Base-by-base conservation (phyloP, 1,140 invertebrate species). In the Bombus breviceps region DNA sequence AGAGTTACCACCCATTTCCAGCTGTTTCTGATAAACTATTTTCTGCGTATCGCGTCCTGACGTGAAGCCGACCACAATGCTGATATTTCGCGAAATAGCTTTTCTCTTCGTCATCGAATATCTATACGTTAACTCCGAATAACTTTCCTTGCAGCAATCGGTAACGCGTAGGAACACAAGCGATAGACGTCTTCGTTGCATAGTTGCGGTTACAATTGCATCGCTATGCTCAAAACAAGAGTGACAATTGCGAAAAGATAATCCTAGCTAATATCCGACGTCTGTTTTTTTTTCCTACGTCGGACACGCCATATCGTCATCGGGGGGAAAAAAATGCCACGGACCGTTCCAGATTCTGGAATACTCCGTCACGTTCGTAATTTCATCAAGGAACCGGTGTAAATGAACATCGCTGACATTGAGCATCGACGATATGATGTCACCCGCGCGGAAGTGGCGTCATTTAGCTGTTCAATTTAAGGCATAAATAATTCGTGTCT, bases 361-460 rank as follows among this genome's bases (percentile, higher is more conserved):
- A 34, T 28, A 12, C 10, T 5, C 1, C 13, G 25, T 62, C 28
- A n/a, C 34, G 22, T 41, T 74, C 37, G 37, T 25, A 66, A 77
- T 71, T 84, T 62, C 41, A 32, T 15, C 64, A 28, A 22, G 22
- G 13, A 57, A 47, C 41, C 37, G 25, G 22, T 32, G 68, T 22
- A n/a, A 57, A 71, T 66, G 75, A 84, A 72, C 66, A n/a, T n/a
- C n/a, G 72, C 28, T 69, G 90, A 84, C 89, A 90, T 92, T 90
- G 90, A 91, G 75, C 53, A 81, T 62, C 76, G 72, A 4, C 62
- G 59, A 73, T 84, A 85, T 91, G 89, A 92, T 91, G 92, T 92
- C 90, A 83, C 72, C 72, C 72, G 66, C 71, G 68, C 89, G 92
- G 88, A 92, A 92, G 87, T 92, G 89, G 85, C 89, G 88, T 92